Evolutionary conservation across 1,140 invertebrate species (phyloP), one percentile per base, ranked within the genome.

Genomic region (Wasmannia auropunctata): DNA sequence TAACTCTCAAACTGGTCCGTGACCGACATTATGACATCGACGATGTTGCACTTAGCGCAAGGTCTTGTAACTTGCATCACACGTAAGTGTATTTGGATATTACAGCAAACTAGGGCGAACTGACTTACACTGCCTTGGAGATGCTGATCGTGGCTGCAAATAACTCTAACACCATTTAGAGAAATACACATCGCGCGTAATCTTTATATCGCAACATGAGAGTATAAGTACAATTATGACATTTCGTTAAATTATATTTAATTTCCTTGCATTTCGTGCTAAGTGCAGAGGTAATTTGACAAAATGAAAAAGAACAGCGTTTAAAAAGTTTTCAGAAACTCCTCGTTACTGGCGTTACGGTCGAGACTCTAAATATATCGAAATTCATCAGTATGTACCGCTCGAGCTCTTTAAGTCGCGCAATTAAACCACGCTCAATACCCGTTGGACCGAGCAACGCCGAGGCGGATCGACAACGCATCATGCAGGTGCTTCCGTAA

Each of bases 1-100:
- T 83, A 58, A 72, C 67, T 83, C 51, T 46, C 79, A 34, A 72
- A 83, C 51, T 83, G 69, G 65, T 81, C 79, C 19, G 46, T 80
- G 67, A 51, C 79, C 65, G 65, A 72, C 51, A 58, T 72, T 74
- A 74, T 72, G 67, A 72, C 79, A 83, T 74, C 67, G 28, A 37
- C 79, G 51, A 58, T 8, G 51, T 72, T 83, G 79, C 79, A 83
- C 40, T 83, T 72, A 56, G 51, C 8, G 67, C 79, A 58, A 74
- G n/a, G 49, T 80, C 77, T 69, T 80, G 62, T 40, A 69, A 56
- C 77, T 80, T 40, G n/a, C 77, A 54, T 79, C 58, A 40, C 62
- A 40, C 63, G 62, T 77, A 43, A 62, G 75, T 62, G 75, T 80
- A 63, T 69, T 69, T 40, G 40, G 77, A 31, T 69, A 69, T 80